phyloP scores from a whole-genome alignment of 2,113 vertebrate species.

The Thymallus thymallus region DNA sequence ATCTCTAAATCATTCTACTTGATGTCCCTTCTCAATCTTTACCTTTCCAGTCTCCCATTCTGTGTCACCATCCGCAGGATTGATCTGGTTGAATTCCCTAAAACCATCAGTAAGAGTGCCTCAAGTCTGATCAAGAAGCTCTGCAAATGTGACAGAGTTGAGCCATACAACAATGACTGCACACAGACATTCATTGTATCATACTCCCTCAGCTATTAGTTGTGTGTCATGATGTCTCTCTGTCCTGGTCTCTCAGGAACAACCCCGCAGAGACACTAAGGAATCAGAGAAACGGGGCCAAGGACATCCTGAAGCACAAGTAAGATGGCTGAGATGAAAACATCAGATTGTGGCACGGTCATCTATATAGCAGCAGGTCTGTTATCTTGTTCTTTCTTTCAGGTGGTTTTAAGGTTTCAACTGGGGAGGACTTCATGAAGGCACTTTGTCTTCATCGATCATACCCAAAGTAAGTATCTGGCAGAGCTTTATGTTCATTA shows the following conservation, averaged over 20 bases:
- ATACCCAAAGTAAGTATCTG: constrained; percentile 61
- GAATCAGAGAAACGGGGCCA: constrained; percentile 67
- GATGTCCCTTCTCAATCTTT: neutral
- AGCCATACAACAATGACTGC: neutral
- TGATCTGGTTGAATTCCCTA: constrained; percentile 72
- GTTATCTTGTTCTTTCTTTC: constrained; percentile 28
- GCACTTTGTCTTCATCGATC: constrained; percentile 58
- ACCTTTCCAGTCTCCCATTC: constrained; percentile 69
- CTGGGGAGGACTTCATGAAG: constrained; percentile 69
- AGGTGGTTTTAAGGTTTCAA: constrained; percentile 78
- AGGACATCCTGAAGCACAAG: constrained; percentile 77
- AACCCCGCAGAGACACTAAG: constrained; percentile 73
- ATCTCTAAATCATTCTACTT: neutral
- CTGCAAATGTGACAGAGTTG: constrained; percentile 65
- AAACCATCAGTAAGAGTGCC: constrained; percentile 65
- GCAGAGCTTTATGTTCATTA: too few relatives aligned
- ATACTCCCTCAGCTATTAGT: neutral
- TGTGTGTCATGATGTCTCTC: constrained; percentile 28
- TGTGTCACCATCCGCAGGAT: constrained; percentile 65
- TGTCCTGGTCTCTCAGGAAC: constrained; percentile 58
- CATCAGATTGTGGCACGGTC: neutral
- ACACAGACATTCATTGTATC: neutral
- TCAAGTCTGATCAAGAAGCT: constrained; percentile 71
- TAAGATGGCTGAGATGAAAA: constrained; percentile 46
- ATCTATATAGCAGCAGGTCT: constrained; percentile 4